These are phyloP conservation scores for Corythoichthys haematopterus DNA, from an alignment of 2,113 vertebrate species.

Conservation along the genomic window DNA sequence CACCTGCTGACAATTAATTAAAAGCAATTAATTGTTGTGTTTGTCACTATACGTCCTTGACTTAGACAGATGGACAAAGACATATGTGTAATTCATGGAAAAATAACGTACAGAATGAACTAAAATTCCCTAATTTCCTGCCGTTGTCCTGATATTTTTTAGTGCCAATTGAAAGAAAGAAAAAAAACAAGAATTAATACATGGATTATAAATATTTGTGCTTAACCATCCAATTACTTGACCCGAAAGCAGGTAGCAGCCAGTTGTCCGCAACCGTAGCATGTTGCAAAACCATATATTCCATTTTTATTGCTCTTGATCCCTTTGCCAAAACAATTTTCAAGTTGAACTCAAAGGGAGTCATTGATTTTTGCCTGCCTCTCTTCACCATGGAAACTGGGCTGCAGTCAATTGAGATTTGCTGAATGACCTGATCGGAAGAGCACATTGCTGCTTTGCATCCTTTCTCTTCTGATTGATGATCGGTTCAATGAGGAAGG, in stretches of 20 bases:
- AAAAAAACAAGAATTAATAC: too few relatives aligned
- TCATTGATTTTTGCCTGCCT: constrained; percentile 29
- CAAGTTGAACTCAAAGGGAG: constrained; percentile 19
- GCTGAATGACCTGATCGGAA: constrained; percentile 43
- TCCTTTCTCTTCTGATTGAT: constrained; percentile 27
- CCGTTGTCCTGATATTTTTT: too few relatives aligned
- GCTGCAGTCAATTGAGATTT: constrained; percentile 51
- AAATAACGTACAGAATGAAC: too few relatives aligned
- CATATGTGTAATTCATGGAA: too few relatives aligned
- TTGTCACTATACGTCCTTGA: too few relatives aligned
- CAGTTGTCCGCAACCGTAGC: background rate
- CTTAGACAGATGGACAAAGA: too few relatives aligned
- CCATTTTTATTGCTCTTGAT: constrained; percentile 14
- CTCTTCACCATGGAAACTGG: constrained; percentile 56
- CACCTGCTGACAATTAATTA: too few relatives aligned
- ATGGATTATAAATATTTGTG: background rate
- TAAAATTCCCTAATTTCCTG: too few relatives aligned
- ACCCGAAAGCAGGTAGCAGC: background rate
- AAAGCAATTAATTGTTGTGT: too few relatives aligned
- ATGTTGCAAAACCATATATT: background rate
- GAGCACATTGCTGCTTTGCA: constrained; percentile 20
- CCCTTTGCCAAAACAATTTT: constrained; percentile 15
- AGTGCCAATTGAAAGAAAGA: too few relatives aligned
- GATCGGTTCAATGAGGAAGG: constrained; percentile 15
- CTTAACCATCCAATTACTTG: background rate